Percentiles rank a stretch among this genome's conserved stretches.
Evolutionary conservation across 2,888 invertebrate species (phyloP).

Genomic region (Tetramorium bicarinatum): DNA sequence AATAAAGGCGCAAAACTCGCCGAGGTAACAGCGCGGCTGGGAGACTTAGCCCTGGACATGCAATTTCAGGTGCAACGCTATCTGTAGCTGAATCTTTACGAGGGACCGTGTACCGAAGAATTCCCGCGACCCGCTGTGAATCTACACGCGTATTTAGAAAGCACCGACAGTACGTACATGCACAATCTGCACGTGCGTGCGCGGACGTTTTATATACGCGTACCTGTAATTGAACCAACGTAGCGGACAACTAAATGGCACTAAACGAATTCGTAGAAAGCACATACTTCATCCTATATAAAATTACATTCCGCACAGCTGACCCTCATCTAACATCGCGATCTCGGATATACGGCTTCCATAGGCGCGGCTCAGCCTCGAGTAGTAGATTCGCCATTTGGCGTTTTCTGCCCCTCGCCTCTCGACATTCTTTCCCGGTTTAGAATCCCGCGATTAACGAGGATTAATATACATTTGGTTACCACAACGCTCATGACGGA

Average conservation of each 20-base stretch:
- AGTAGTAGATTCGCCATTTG: not conserved
- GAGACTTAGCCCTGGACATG: slow-evolving; percentile 60
- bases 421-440: not conserved
- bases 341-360: slow-evolving; percentile 40
- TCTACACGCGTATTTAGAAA: slow-evolving; percentile 40
- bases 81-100: slow-evolving; percentile 70
- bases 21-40: slow-evolving; percentile 13
- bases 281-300: slow-evolving; percentile 79
- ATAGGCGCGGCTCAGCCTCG: not conserved
- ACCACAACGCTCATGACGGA: not conserved
- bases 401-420: not conserved
- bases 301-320: slow-evolving; percentile 76
- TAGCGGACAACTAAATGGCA: slow-evolving; percentile 75
- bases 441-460: slow-evolving; percentile 12
- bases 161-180: slow-evolving; percentile 10
- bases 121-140: slow-evolving; percentile 15
- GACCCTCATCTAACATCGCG: slow-evolving; percentile 50
- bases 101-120: slow-evolving; percentile 41
- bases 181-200: slow-evolving; percentile 8
- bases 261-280: slow-evolving; percentile 82
- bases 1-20: not conserved
- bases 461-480: slow-evolving; percentile 1
- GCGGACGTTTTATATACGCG: not conserved
- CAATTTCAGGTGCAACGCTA: slow-evolving; percentile 68
- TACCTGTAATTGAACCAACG: slow-evolving; percentile 76